Evolutionary conservation across 2,797 vertebrate genomes (phyloP).

Genomic region (Phoeniculus purpureus): DNA sequence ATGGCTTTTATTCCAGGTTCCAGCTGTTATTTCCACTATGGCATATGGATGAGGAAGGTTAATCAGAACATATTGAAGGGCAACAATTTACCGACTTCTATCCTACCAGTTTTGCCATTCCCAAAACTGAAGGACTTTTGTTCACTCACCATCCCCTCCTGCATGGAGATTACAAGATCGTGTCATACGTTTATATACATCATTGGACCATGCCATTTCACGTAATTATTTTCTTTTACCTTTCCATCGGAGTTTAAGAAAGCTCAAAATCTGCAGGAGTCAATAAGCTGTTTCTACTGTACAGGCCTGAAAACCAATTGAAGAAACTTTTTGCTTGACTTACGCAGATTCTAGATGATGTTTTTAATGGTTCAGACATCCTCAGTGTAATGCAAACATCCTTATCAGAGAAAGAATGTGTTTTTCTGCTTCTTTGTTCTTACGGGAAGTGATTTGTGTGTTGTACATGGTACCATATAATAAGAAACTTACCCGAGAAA

Average conservation of each 20-base stretch:
- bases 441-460: not conserved
- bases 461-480: not conserved
- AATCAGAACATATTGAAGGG: not conserved
- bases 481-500: not conserved
- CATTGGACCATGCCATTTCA: not conserved
- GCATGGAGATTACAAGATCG: not conserved
- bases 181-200: not conserved
- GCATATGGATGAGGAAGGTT: not conserved
- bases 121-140: not conserved
- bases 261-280: not conserved
- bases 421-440: not conserved
- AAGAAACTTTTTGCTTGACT: not conserved
- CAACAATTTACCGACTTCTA: not conserved
- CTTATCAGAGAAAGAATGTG: not conserved
- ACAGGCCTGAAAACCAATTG: not conserved
- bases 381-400: not conserved
- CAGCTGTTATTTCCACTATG: not conserved
- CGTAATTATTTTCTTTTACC: not conserved
- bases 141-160: not conserved
- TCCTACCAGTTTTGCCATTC: not conserved
- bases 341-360: not conserved
- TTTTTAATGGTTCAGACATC: not conserved
- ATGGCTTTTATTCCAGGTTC: not conserved
- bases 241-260: not conserved
- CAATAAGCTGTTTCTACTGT: not conserved